Evolutionary conservation across 2,113 vertebrate genomes (phyloP), one percentile per base, ranked within the genome.

Genomic region (Poicephalus meyeri): DNA sequence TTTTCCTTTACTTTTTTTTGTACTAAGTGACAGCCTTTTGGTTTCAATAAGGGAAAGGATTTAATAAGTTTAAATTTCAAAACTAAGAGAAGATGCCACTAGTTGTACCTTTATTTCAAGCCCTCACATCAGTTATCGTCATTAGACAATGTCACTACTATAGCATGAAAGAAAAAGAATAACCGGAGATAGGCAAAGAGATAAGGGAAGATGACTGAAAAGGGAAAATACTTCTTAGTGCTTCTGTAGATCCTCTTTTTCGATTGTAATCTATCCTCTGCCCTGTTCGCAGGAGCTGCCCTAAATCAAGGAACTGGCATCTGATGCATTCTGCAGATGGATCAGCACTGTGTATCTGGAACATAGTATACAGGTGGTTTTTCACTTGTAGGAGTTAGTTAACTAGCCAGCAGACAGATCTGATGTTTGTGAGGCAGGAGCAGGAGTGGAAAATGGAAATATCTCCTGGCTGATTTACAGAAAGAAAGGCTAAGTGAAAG

Each of bases 291-390:
- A 86, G 58, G 19, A 90, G 83, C 60, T 83, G 65, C 26, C 76
- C 56, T 94, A 94, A 96, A 96, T 92, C 92, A 96, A 90, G 42
- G 47, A 88, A 55, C 46, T 81, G 88, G 80, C 76, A 97, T 65
- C 80, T 95, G 93, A 97, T 96, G 95, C 50, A 72, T 97, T 95
- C 82, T 90, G 95, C 96, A 96, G 95, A 93, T 93, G 90, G 86
- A 83, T 74, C 47, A 0, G 46, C 76, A 73, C 79, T 83, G 79
- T 79, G 4, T 77, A 77, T 91, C 85, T 95, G 74, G 76, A 94
- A 80, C 76, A 64, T 2, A 37, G 55, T 9, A n/a, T 60, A 71
- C 95, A 96, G 88, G 88, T 93, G 95, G 33, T 93, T 96, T 96
- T 96, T 79, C 88, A 95, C 86, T 97, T 92, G 60, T 11, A 37